Conservation (phyloP, 64 coral and sea anemone genomes). For the Montipora efflorescens region DNA sequence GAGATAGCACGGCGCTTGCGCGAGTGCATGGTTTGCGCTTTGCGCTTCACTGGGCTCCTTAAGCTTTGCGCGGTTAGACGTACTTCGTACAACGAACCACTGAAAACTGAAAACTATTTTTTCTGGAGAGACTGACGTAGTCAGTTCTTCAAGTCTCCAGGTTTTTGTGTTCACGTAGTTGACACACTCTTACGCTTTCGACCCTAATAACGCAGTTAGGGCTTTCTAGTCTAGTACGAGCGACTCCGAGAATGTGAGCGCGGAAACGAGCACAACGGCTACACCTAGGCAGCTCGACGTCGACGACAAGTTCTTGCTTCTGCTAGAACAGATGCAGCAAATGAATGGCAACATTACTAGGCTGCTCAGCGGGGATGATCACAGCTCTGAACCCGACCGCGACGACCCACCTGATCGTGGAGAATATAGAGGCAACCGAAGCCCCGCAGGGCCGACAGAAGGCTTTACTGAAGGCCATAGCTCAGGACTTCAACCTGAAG, state of each 20-base stretch:
- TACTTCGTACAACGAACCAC: constrained; percentile 8
- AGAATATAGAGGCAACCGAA: background rate
- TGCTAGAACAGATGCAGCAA: constrained; percentile 16
- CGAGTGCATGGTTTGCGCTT: background rate
- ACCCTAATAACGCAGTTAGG: constrained; percentile 2
- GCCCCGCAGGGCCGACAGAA: background rate
- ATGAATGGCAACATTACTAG: background rate
- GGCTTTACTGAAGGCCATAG: background rate
- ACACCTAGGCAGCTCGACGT: background rate
- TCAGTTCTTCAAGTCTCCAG: constrained; percentile 19
- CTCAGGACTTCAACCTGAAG: background rate
- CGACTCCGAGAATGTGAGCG: constrained; percentile 6
- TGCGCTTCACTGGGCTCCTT: background rate
- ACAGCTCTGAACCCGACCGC: constrained; percentile 1
- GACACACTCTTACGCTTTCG: background rate
- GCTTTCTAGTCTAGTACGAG: background rate
- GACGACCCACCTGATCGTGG: constrained; percentile 9
- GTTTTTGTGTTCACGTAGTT: constrained; percentile 11
- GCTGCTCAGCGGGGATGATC: constrained; percentile 10
- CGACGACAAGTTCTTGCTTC: constrained; percentile 12
- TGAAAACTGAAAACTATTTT: background rate
- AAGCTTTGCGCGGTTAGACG: constrained; percentile 1
- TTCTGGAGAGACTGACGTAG: constrained; percentile 10
- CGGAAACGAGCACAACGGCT: background rate
- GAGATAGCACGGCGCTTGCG: background rate